Evolutionary conservation across 2,113 vertebrate genomes (phyloP).

Genomic region (Trichechus manatus): DNA sequence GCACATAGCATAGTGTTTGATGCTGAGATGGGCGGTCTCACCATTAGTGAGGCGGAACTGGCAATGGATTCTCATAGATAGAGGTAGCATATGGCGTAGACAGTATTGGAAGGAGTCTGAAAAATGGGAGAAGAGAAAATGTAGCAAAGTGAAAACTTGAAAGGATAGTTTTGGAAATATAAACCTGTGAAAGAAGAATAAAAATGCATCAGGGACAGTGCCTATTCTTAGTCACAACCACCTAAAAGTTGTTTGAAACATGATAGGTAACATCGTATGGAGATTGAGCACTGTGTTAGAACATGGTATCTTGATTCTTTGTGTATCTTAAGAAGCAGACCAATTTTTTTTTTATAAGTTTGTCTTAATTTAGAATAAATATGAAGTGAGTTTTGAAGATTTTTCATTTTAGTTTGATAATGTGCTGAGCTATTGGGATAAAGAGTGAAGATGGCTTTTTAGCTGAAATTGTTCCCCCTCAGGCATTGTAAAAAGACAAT

Average conservation of each 20-base stretch:
- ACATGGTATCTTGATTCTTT: background rate
- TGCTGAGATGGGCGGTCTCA: background rate
- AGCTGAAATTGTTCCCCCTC: conserved; percentile 18
- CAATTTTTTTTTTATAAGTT: background rate
- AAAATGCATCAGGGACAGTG: background rate
- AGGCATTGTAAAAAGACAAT: conserved; percentile 17
- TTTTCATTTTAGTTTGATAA: conserved; percentile 55
- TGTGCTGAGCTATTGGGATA: background rate
- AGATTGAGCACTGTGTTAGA: background rate
- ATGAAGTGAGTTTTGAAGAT: background rate
- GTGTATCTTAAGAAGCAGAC: background rate
- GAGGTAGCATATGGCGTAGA: background rate
- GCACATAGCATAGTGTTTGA: background rate
- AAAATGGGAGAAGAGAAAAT: background rate
- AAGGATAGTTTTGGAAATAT: background rate
- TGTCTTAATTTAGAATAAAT: conserved; percentile 27
- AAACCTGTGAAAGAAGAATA: background rate
- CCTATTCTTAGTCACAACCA: background rate
- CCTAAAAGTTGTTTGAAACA: background rate
- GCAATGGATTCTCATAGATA: background rate
- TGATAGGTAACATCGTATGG: background rate
- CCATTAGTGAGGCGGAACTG: background rate
- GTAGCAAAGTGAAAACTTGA: background rate
- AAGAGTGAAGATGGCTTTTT: conserved; percentile 17
- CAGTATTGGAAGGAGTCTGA: background rate